Evolutionary conservation across 2,113 vertebrate genomes (phyloP), one percentile per base, ranked within the genome.

Genomic region (Hippocampus zosterae): DNA sequence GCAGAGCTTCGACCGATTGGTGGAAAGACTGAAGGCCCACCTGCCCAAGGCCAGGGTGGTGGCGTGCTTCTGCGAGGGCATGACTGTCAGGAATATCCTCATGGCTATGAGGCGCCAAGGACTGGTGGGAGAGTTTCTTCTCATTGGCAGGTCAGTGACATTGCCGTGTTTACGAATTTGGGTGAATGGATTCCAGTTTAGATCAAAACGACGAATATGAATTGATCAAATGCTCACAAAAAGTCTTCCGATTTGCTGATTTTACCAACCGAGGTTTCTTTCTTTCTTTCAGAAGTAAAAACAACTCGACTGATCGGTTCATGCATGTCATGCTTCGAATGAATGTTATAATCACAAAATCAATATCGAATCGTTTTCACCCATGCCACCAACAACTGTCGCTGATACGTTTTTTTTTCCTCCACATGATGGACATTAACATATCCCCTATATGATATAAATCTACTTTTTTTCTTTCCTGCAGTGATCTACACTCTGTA

Each of bases 41-140:
- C 88, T 98, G 81, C 97, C 97, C 77, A 98, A 98, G 80, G 97
- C 97, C 1, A 90, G 96, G 18, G 97, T 99, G 57, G 97, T 98
- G 27, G 97, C 94, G 0, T 99, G 97, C 87, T 99, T 98, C 92
- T 99, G 97, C 21, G 97, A 99, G 65, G 97, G 97, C 82, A 99
- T 99, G 97, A 99, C 97, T 0, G 94, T 99, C 66, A 90, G 97
- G 29, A 96, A 97, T 50, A 95, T 99, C 73, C 86, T 99, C 50
- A 98, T 98, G 95, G 96, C 97, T 8, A 98, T 99, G 96, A 92
- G 95, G 25, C 94, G 97, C 3, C 91, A 96, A 82, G 94, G 93
- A 16, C 92, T 98, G 0, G 92, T 93, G 0, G 96, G 96, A 74
- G 95, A 98, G 81, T 98, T 99, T 84, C 89, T 98, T 33, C 93